Evolutionary conservation across 2,113 vertebrate species (phyloP), one percentile per base, ranked within the genome.

Genomic region (Ageneiosus marmoratus): DNA sequence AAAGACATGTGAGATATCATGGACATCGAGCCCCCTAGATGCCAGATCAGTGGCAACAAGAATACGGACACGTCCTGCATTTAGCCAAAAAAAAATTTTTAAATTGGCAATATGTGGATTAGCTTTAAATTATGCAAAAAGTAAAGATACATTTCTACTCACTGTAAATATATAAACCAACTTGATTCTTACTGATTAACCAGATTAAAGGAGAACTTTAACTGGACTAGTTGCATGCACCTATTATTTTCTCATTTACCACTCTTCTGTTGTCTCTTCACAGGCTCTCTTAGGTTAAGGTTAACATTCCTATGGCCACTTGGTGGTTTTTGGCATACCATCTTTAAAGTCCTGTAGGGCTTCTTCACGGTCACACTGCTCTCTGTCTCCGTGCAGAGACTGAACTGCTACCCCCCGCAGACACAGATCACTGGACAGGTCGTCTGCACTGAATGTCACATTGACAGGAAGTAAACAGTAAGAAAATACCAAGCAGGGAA

Each of bases 21-120:
- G 92, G 41, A 99, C 97, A 79, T 99, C 98, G 3, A 99, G 91
- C 15, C 98, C 98, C 32, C 97, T 94, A 24, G 98, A 99, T 0
- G 98, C 98, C 81, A 99, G 81, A 85, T 99, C 98, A 53, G 98
- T 99, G 81, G 98, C 97, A 0, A 99, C 94, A 60, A 99, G 91
- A 89, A 99, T 97, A 83, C 95, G 95, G 70, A 98, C 98, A 77
- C 85, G 94, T 56, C 97, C 98, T 99, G 86, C 3, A 79, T n/a
- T 79, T 1, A 82, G 24, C 10, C 37, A 46, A 4, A 60, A 7
- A 13, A 24, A 58, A 11, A 46, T 34, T 16, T 9, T 72, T 70
- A 50, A 48, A 73, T 8, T 0, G 27, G n/a, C 44, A 48, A 15
- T 13, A 60, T 34, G 12, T 7, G 24, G 11, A 58, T 65, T 41